Evolutionary conservation across 2,113 vertebrate species (phyloP).

Genomic region (Aegotheles bennettii): DNA sequence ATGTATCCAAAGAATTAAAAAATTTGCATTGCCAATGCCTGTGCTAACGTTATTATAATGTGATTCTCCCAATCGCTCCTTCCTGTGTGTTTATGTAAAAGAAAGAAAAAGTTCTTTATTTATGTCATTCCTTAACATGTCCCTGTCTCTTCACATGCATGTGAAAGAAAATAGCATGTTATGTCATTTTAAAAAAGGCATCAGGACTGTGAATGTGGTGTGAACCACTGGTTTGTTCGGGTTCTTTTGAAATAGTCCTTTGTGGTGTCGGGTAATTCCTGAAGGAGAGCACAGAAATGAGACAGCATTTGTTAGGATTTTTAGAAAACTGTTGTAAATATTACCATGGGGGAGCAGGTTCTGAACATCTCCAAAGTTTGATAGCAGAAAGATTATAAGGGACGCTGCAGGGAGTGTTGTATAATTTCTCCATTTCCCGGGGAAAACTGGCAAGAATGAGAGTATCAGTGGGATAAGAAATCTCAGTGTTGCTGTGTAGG

Average conservation of each 20-base stretch:
- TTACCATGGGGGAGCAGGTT: not conserved
- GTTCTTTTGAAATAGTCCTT: not conserved
- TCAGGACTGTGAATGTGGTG: not conserved
- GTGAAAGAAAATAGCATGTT: not conserved
- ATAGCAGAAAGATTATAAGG: not conserved
- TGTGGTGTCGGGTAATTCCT: not conserved
- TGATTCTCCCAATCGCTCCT: not conserved
- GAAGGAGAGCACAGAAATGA: not conserved
- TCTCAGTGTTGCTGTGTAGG: not conserved
- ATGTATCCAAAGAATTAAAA: not conserved
- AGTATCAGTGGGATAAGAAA: not conserved
- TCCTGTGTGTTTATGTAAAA: not conserved
- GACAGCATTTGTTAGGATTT: not conserved
- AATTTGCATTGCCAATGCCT: not conserved
- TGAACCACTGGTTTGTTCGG: not conserved
- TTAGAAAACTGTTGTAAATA: not conserved
- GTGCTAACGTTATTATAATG: fast-evolving
- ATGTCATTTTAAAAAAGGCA: not conserved
- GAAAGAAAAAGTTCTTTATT: not conserved
- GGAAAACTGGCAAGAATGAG: not conserved
- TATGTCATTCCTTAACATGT: not conserved
- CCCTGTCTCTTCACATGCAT: not conserved
- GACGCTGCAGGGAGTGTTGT: not conserved
- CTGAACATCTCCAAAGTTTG: not conserved
- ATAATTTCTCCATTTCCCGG: not conserved